Base-by-base conservation (phyloP, 2,113 vertebrate species). In the Lates calcarifer region DNA sequence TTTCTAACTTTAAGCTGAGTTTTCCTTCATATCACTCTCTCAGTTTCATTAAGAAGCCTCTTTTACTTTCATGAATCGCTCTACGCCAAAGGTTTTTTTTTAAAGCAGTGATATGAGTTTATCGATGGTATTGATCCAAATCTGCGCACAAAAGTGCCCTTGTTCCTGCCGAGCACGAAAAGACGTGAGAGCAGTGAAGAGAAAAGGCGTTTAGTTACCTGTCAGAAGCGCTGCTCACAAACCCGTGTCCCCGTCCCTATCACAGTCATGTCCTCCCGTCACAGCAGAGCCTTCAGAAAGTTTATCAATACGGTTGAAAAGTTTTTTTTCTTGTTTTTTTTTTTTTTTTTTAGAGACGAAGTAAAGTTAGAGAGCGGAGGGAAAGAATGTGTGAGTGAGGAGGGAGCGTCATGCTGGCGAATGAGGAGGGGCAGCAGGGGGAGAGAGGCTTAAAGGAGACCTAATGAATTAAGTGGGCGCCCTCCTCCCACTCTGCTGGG, bases 351-450 rank as follows among this genome's bases (percentile, higher is more conserved):
- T 1, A 72, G 47, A 31, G 53, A 10, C 60, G 81, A 66, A 29
- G 57, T 22, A n/a, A 29, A 65, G 78, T 71, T 29, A 11, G 58
- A 58, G 65, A 70, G 77, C 55, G 53, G 79, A 65, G 74, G 39
- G 65, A 67, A 82, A 62, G 84, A 79, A 57, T 77, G 77, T 73
- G 61, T 28, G 75, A 58, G 74, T 5, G 82, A 4, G 69, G 51
- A 87, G 63, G 15, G 71, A 91, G 86, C 90, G 91, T 89, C 90
- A 89, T 75, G 81, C 67, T 77, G 26, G 68, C 35, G 81, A 79
- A 58, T 84, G 85, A 87, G 85, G 88, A 91, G 87, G 91, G 85
- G 89, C 83, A 5, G 82, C 31, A 24, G 53, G 85, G 85, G 57
- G 67, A 63, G 69, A 64, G 85, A 11, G 74, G 83, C 78, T 80